Evolutionary conservation across 2,888 invertebrate species (phyloP), one percentile per base, ranked within the genome.

Genomic region (Napeogenes inachia): DNA sequence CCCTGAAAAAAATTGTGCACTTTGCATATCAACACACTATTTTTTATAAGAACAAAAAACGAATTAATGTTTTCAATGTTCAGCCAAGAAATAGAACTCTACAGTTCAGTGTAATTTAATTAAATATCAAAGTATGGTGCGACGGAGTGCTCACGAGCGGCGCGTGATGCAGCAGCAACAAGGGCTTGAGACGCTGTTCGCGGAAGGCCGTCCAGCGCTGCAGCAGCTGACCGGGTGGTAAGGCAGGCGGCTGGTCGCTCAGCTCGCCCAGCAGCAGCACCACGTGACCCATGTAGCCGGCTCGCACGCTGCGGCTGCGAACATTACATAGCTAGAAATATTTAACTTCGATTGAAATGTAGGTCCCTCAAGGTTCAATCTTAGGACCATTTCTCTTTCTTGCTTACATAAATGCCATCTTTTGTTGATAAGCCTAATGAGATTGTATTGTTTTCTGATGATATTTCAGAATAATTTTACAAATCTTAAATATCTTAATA

Each of bases 111-210:
- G 35, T 35, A 3, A 8, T 42, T 4, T 42, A 2, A 3, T 6
- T 8, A 42, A 8, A 42, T 42, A 3, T 6, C 8, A 42, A 42
- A 42, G 42, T 42, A 32, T 33, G 10, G 53, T 12, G 21, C 4
- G 38, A 4, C 54, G 2, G 57, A 0, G 47, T 4, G 75, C 77
- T 68, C 6, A 84, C 87, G 42, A 87, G 82, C 67, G 87, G 86
- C 68, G 81, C 79, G 71, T 80, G 79, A 71, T 75, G 81, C 2
- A 73, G 72, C 66, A 71, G 74, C 68, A 80, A 75, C 71, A 76
- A 68, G 62, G 79, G 77, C 38, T 65, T 69, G 68, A 81, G 81
- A 66, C 61, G 57, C 63, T 59, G 8, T n/a, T 72, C 75, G 10
- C 62, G 61, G 80, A 82, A 82, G 69, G 65, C 56, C 56, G 30